Conservation (phyloP, 2,888 invertebrate genomes). For the Microctonus hyperodae region DNA sequence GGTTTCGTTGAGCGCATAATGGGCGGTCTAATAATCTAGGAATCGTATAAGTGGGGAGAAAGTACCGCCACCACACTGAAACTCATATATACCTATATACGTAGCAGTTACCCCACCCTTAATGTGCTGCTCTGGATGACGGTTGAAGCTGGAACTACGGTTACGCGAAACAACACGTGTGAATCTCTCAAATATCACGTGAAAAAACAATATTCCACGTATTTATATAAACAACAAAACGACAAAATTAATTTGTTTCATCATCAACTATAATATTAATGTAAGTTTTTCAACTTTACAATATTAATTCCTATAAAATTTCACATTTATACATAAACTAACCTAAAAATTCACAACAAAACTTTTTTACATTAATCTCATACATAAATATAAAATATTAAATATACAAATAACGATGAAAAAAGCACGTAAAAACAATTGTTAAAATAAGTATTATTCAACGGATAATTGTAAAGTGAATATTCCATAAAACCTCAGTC, state of each 20-base stretch:
- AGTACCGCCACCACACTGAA: constrained; percentile 12
- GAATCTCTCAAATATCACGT: constrained; percentile 46
- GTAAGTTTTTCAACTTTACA: background rate
- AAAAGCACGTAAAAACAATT: background rate
- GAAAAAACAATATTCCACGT: background rate
- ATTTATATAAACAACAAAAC: background rate
- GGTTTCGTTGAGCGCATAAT: constrained; percentile 10
- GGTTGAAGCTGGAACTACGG: constrained; percentile 55
- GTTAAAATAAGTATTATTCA: background rate
- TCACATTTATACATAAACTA: constrained; percentile 32
- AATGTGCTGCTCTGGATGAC: constrained; percentile 31
- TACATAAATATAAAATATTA: background rate
- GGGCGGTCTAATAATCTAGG: constrained; percentile 25
- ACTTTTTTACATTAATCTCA: background rate
- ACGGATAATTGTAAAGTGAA: background rate
- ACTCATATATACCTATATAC: too few relatives aligned
- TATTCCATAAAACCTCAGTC: background rate
- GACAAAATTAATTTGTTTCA: background rate
- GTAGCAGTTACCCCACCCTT: background rate
- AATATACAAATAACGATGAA: constrained; percentile 16
- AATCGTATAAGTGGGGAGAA: background rate
- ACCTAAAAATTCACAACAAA: constrained; percentile 39
- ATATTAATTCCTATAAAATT: background rate
- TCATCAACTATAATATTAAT: background rate
- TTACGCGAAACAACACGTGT: constrained; percentile 47